A percentile compares a stretch with the other conserved stretches of the same genome.
These are phyloP conservation scores for Embidobia sp. DNA, from an alignment of 2,888 invertebrate genomes.

Conservation along the genomic window DNA sequence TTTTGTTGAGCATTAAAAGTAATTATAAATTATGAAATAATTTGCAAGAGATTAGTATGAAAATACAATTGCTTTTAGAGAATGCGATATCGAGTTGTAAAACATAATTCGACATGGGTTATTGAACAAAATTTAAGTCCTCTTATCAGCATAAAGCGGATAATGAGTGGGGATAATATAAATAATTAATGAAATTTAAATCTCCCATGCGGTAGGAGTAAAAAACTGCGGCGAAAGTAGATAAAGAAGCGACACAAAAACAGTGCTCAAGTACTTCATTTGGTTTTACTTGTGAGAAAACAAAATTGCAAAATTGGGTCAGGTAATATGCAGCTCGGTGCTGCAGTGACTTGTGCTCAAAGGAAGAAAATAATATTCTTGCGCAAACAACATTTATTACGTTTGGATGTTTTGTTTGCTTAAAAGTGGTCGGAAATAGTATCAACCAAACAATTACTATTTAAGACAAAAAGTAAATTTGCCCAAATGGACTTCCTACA, in stretches of 20 bases:
- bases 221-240: slow-evolving; percentile 10
- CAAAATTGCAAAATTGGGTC: slow-evolving; percentile 47
- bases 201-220: not conserved
- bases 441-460: slow-evolving; percentile 5
- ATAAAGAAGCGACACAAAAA: slow-evolving; percentile 19
- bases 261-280: slow-evolving; percentile 32
- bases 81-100: no score
- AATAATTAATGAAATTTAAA: slow-evolving; percentile 32
- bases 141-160: slow-evolving; percentile 18
- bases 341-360: slow-evolving; percentile 33
- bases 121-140: slow-evolving; percentile 13
- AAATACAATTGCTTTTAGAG: not conserved
- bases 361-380: slow-evolving; percentile 37
- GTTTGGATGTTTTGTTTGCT: slow-evolving; percentile 25
- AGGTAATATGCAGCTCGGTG: slow-evolving; percentile 35
- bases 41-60: not conserved
- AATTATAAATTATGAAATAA: no score
- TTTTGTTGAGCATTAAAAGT: no score
- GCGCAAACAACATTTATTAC: slow-evolving; percentile 38
- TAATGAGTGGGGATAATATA: slow-evolving; percentile 16
- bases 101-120: no score
- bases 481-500: no score
- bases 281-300: slow-evolving; percentile 33
- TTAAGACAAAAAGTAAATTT: no score
- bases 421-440: slow-evolving; percentile 12